phyloP scores from a whole-genome alignment of 2,888 invertebrate species.

The Epinotia ramella region DNA sequence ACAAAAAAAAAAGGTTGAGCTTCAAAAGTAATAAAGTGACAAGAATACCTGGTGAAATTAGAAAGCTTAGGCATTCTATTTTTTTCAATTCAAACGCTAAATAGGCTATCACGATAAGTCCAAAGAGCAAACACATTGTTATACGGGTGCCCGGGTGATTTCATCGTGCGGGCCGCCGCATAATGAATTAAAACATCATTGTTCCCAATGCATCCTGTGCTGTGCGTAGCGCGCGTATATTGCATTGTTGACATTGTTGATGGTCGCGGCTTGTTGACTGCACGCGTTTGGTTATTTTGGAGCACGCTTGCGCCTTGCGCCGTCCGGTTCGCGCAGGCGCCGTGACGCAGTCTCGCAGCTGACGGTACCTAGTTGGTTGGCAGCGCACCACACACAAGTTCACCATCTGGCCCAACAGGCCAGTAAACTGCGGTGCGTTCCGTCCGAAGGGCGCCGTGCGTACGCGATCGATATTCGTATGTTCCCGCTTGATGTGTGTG shows the following conservation, averaged over 20 bases:
- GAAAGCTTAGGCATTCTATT: conserved; percentile 15
- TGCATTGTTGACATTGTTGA: conserved; percentile 32
- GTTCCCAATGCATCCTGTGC: conserved; percentile 35
- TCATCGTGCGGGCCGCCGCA: conserved; percentile 20
- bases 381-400: conserved; percentile 57
- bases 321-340: conserved; percentile 56
- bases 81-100: conserved; percentile 2
- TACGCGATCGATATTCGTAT: conserved; percentile 44
- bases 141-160: background rate
- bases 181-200: conserved; percentile 42
- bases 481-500: background rate
- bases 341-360: conserved; percentile 52
- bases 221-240: conserved; percentile 26
- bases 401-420: conserved; percentile 47
- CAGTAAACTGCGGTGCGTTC: conserved; percentile 74
- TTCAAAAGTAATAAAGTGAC: background rate
- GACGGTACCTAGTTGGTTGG: conserved; percentile 59
- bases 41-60: conserved; percentile 3
- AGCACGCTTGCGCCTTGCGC: conserved; percentile 61
- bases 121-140: conserved; percentile 35
- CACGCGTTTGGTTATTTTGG: conserved; percentile 42
- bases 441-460: conserved; percentile 63
- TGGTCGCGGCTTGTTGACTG: conserved; percentile 7
- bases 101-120: conserved; percentile 24
- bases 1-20: background rate